Conservation (phyloP, 1,140 invertebrate species). For the Zophobas atratus region DNA sequence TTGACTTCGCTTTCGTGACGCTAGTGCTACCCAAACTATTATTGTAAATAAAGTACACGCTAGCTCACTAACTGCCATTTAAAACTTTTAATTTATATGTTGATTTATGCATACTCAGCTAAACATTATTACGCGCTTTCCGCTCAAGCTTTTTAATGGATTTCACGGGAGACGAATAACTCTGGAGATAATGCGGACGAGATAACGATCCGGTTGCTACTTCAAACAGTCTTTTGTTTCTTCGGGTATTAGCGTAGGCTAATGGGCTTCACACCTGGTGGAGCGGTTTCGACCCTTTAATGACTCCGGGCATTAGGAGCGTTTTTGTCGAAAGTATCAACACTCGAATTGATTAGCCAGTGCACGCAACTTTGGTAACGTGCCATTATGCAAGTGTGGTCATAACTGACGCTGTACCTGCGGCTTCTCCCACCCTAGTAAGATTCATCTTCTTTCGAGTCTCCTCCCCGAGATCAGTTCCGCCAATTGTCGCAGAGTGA, state of each 20-base stretch:
- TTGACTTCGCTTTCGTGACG: constrained; percentile 67
- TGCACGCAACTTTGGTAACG: constrained; percentile 17
- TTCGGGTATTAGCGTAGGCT: background rate
- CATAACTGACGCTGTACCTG: no score
- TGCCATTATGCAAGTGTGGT: constrained; percentile 10
- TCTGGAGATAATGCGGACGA: background rate
- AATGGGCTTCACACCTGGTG: background rate
- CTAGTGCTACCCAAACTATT: constrained; percentile 62
- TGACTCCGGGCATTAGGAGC: background rate
- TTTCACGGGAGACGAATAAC: constrained; percentile 1
- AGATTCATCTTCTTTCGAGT: no score
- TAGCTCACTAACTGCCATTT: constrained; percentile 57
- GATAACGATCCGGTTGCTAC: background rate
- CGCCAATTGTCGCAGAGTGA: background rate
- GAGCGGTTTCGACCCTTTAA: background rate
- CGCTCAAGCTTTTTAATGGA: constrained; percentile 10
- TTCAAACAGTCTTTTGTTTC: background rate
- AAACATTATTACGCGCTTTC: constrained; percentile 24
- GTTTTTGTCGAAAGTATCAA: background rate
- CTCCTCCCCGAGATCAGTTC: no score
- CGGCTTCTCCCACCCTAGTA: no score
- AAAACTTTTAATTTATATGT: constrained; percentile 61
- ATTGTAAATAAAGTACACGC: constrained; percentile 65
- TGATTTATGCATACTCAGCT: constrained; percentile 53
- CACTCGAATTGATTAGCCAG: constrained; percentile 8